These are phyloP conservation scores for Poecile atricapillus DNA, from an alignment of 2,113 vertebrate genomes.

Conservation along the genomic window DNA sequence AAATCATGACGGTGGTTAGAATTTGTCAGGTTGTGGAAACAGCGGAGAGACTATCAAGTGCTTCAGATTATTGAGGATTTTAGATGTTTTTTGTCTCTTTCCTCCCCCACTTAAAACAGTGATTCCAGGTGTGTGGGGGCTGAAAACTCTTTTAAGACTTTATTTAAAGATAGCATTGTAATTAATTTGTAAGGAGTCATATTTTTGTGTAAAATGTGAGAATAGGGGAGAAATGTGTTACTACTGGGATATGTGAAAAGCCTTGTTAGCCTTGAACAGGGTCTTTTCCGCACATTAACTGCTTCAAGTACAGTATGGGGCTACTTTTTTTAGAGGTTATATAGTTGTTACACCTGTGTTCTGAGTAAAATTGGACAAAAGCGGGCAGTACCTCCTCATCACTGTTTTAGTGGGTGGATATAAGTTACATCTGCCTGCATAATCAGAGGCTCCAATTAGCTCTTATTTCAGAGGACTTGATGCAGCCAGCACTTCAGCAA, in stretches of 20 bases:
- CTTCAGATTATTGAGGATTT: not conserved
- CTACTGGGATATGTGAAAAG: not conserved
- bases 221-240: not conserved
- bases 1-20: not conserved
- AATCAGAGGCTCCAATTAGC: not conserved
- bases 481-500: not conserved
- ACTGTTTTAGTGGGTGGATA: not conserved
- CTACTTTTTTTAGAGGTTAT: not conserved
- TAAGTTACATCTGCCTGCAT: not conserved
- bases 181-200: not conserved
- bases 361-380: not conserved
- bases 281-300: not conserved
- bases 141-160: not conserved
- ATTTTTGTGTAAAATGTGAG: not conserved
- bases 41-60: not conserved
- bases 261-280: not conserved
- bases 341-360: not conserved
- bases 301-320: not conserved
- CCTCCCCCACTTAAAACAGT: not conserved
- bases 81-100: not conserved
- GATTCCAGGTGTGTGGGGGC: not conserved
- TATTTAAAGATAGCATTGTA: not conserved
- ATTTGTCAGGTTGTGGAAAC: not conserved
- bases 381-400: not conserved
- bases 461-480: not conserved